phyloP scores from a whole-genome alignment of 2,888 invertebrate genomes.

The Ormyrus pomaceus region DNA sequence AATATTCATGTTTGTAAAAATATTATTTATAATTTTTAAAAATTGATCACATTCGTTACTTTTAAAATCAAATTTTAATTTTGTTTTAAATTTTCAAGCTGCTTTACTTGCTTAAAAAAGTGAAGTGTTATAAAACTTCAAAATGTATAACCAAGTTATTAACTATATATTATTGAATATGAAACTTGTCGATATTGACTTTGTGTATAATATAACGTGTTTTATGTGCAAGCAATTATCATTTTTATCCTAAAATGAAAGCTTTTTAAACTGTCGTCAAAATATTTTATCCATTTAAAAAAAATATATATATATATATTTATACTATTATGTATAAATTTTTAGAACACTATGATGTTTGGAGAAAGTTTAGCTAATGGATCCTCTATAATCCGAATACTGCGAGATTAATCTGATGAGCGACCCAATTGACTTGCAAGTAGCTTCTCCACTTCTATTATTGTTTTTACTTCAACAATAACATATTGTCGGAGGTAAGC shows the following conservation, averaged over 20 bases:
- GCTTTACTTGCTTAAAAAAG: slow-evolving; percentile 49
- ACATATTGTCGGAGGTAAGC: slow-evolving; percentile 46
- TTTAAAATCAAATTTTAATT: slow-evolving; percentile 55
- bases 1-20: slow-evolving; percentile 52
- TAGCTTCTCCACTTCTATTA: slow-evolving; percentile 46
- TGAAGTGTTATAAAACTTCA: slow-evolving; percentile 36
- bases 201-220: slow-evolving; percentile 51
- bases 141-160: slow-evolving; percentile 45
- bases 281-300: slow-evolving; percentile 49
- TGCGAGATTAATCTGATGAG: slow-evolving; percentile 26
- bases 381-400: slow-evolving; percentile 47
- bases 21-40: slow-evolving; percentile 53
- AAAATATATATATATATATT: slow-evolving; percentile 5
- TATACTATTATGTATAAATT: not conserved
- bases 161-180: slow-evolving; percentile 41
- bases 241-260: slow-evolving; percentile 34
- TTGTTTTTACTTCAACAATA: slow-evolving; percentile 51
- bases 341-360: slow-evolving; percentile 52
- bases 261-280: slow-evolving; percentile 47
- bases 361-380: slow-evolving; percentile 33
- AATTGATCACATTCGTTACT: slow-evolving; percentile 31
- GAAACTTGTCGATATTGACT: slow-evolving; percentile 36
- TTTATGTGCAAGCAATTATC: slow-evolving; percentile 50
- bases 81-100: slow-evolving; percentile 42
- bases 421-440: slow-evolving; percentile 20